A percentile compares a stretch with the other conserved stretches of the same genome.
phyloP scores from a whole-genome alignment of 2,888 invertebrate genomes.

The Sthenelais limicola region DNA sequence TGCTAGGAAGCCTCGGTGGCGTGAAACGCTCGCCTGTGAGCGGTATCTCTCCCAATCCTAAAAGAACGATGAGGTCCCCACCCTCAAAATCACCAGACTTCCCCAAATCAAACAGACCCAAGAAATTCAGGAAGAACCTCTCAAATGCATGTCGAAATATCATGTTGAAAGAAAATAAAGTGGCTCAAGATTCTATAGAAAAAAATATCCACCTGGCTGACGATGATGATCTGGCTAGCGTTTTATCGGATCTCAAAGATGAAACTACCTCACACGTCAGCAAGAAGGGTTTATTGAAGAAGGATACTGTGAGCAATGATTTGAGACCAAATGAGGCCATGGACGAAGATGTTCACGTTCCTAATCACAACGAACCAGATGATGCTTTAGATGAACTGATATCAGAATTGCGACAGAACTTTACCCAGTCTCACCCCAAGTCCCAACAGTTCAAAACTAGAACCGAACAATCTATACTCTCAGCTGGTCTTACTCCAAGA shows the following conservation, averaged over 20 bases:
- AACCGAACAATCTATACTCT: neutral
- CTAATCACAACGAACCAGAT: conserved; percentile 14
- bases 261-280: neutral
- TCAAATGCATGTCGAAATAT: conserved; percentile 6
- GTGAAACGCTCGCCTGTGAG: conserved; percentile 5
- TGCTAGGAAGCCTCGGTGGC: conserved; percentile 2
- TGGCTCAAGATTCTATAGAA: neutral
- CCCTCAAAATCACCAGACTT: neutral
- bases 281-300: no score
- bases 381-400: conserved; percentile 37
- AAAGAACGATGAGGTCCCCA: conserved; percentile 1
- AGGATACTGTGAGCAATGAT: no score
- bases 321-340: neutral
- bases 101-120: neutral
- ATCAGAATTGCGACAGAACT: conserved; percentile 16
- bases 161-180: neutral
- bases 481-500: conserved; percentile 7
- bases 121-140: neutral
- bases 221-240: conserved; percentile 1
- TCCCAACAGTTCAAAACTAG: neutral
- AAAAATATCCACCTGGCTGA: neutral
- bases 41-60: conserved; percentile 27
- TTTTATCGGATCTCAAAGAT: neutral
- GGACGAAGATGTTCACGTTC: neutral
- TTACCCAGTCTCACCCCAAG: conserved; percentile 10